Evolutionary conservation across 1,140 invertebrate species (phyloP).

Genomic region (Dermatophagoides farinae): DNA sequence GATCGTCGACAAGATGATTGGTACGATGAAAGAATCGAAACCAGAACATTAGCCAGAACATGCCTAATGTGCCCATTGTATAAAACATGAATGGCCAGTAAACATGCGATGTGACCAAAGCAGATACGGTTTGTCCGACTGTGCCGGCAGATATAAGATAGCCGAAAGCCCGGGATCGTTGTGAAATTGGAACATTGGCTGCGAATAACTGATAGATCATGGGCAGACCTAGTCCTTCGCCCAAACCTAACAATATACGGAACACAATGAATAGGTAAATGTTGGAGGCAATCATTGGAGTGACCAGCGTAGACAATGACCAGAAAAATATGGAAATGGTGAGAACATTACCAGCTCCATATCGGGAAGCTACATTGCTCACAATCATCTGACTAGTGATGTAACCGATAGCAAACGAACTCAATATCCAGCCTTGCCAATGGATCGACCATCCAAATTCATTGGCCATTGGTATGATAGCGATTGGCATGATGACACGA

Average conservation of each 20-base stretch:
- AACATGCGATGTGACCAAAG: conserved; percentile 42
- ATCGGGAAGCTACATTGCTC: conserved; percentile 43
- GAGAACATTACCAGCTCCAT: conserved; percentile 48
- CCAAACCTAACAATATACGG: conserved; percentile 45
- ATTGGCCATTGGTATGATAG: conserved; percentile 51
- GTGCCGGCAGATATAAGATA: conserved; percentile 51
- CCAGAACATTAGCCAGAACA: conserved; percentile 48
- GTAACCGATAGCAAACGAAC: conserved; percentile 55
- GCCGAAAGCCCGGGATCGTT: conserved; percentile 50
- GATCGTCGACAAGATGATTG: background rate
- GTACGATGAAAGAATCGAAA: conserved; percentile 36
- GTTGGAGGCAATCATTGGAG: conserved; percentile 44
- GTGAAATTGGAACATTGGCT: conserved; percentile 47
- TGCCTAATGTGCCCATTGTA: conserved; percentile 44
- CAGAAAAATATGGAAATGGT: conserved; percentile 48
- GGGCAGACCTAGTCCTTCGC: conserved; percentile 53
- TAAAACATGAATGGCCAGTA: conserved; percentile 49
- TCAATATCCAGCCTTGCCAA: conserved; percentile 54
- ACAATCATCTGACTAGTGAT: conserved; percentile 56
- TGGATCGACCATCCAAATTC: conserved; percentile 49
- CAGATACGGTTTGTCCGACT: conserved; percentile 52
- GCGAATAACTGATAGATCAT: conserved; percentile 61
- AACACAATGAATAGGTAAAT: conserved; percentile 39
- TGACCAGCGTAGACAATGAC: conserved; percentile 50
- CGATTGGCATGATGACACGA: conserved; percentile 56